Conservation (phyloP, 2,888 invertebrate species). For the Aphodius sticticus region DNA sequence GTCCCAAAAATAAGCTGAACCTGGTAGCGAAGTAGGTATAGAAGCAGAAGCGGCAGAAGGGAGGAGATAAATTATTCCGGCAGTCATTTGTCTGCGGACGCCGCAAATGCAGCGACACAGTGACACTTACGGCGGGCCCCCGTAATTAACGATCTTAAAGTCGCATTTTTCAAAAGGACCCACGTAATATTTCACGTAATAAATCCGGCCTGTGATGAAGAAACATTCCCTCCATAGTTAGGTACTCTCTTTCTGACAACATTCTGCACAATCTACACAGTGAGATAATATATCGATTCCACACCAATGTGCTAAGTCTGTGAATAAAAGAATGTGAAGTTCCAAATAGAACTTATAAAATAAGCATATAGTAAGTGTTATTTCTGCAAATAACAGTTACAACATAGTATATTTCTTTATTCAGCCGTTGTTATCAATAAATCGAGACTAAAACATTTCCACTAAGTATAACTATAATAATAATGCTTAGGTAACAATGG, state of each 20-base stretch:
- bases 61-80: slow-evolving; percentile 56
- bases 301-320: no score
- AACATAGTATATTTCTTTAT: background rate
- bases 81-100: slow-evolving; percentile 60
- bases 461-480: background rate
- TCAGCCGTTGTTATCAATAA: background rate
- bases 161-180: slow-evolving; percentile 59
- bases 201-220: background rate
- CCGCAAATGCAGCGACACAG: slow-evolving; percentile 56
- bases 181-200: slow-evolving; percentile 32
- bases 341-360: no score
- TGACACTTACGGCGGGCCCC: slow-evolving; percentile 59
- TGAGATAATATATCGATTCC: no score
- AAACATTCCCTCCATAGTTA: background rate
- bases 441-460: background rate
- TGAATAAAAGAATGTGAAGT: no score
- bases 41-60: background rate
- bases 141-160: slow-evolving; percentile 61
- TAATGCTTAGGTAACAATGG: background rate
- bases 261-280: background rate
- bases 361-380: no score
- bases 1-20: slow-evolving; percentile 4
- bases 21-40: background rate
- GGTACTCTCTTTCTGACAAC: background rate
- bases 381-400: no score